phyloP scores from a whole-genome alignment of 2,888 invertebrate species.

The Megaustenia siamemsis region DNA sequence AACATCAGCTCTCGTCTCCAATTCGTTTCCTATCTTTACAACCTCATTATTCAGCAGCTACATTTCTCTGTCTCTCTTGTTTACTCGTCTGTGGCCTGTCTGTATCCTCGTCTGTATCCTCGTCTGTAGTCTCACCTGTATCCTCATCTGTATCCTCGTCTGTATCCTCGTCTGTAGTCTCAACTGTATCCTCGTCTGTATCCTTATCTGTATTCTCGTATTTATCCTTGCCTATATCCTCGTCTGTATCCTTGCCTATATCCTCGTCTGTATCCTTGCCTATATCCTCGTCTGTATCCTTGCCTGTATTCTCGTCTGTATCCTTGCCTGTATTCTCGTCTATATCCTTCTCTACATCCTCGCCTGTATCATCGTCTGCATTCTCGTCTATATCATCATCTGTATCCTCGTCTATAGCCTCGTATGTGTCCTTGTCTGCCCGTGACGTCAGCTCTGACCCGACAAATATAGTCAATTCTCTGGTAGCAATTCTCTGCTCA shows the following conservation, averaged over 20 bases:
- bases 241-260: too few relatives aligned
- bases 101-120: not conserved
- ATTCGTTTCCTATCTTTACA: not conserved
- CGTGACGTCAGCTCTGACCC: not conserved
- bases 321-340: too few relatives aligned
- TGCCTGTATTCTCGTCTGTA: too few relatives aligned
- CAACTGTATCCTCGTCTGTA: too few relatives aligned
- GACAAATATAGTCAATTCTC: too few relatives aligned
- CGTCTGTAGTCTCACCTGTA: not conserved
- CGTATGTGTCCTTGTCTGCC: not conserved
- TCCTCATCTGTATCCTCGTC: too few relatives aligned
- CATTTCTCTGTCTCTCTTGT: not conserved
- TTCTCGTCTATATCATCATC: not conserved
- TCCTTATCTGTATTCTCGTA: not conserved
- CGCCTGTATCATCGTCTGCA: not conserved
- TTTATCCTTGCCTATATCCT: too few relatives aligned
- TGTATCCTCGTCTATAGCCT: not conserved
- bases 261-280: too few relatives aligned
- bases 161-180: too few relatives aligned
- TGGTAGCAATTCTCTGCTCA: too few relatives aligned
- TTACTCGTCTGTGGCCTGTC: not conserved
- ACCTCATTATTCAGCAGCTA: not conserved
- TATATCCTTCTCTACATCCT: not conserved
- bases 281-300: too few relatives aligned
- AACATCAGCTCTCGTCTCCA: not conserved